phyloP scores from a whole-genome alignment of 2,797 vertebrate genomes.

The Chrosomus eos region DNA sequence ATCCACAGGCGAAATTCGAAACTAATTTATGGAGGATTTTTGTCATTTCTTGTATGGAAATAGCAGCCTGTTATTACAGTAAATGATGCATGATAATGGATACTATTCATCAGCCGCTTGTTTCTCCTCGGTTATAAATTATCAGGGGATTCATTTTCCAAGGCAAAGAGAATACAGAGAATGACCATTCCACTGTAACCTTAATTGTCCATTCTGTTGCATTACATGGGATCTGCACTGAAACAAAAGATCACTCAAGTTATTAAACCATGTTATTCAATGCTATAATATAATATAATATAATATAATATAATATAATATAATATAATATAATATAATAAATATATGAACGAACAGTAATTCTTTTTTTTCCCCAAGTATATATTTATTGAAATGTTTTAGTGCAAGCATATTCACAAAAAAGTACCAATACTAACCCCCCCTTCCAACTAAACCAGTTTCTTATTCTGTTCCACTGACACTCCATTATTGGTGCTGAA shows the following conservation, averaged over 20 bases:
- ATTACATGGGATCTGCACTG: constrained; percentile 5
- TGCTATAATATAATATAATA: constrained; percentile 26
- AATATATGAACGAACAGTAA: background rate
- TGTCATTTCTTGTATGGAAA: constrained; percentile 55
- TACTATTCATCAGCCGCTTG: constrained; percentile 44
- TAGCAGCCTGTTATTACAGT: constrained; percentile 56
- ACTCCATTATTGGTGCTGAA: background rate
- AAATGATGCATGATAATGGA: constrained; percentile 55
- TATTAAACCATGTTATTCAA: constrained; percentile 1
- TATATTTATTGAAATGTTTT: background rate
- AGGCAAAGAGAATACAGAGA: constrained; percentile 18
- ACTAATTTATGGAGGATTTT: constrained; percentile 59
- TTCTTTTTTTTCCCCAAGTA: too few relatives aligned
- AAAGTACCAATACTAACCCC: too few relatives aligned
- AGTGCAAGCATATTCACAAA: too few relatives aligned
- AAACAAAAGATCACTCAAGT: constrained; percentile 7
- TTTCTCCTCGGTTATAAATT: constrained; percentile 52
- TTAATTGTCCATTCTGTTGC: constrained; percentile 46
- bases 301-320: background rate
- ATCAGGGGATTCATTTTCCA: constrained; percentile 24
- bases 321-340: constrained; percentile 23
- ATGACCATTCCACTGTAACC: background rate
- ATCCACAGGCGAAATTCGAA: constrained; percentile 57
- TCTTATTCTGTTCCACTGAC: background rate
- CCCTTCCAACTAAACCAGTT: background rate